A percentile compares a stretch with the other conserved stretches of the same genome.
These are phyloP conservation scores for Lithosia quadra DNA, from an alignment of 2,888 invertebrate species.

Conservation along the genomic window DNA sequence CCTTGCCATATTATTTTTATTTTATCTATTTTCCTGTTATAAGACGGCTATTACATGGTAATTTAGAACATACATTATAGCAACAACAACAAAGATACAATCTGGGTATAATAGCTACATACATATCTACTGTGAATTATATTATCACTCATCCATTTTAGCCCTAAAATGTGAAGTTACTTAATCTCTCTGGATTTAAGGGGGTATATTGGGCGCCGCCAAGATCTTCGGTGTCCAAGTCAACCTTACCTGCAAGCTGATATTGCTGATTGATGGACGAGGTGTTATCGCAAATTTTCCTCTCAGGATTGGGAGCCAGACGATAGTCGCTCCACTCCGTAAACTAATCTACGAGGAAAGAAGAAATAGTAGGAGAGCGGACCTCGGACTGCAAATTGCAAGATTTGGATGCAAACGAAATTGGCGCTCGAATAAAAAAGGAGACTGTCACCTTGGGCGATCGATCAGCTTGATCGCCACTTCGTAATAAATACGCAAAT, in stretches of 20 bases:
- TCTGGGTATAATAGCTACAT: not conserved
- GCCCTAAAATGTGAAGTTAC: too few species aligned
- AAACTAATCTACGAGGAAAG: too few species aligned
- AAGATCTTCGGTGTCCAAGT: not conserved
- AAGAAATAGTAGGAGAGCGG: not conserved
- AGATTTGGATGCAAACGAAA: too few species aligned
- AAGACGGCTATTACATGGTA: not conserved
- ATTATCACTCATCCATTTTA: not conserved
- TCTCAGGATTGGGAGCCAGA: too few species aligned
- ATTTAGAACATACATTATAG: not conserved
- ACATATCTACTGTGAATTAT: not conserved
- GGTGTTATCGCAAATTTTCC: too few species aligned
- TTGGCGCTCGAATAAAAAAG: not conserved
- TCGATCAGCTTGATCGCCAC: not conserved
- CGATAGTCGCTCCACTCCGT: too few species aligned
- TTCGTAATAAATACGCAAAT: not conserved
- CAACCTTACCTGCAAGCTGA: not conserved
- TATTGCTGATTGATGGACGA: not conserved
- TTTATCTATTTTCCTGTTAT: slow-evolving; percentile 4
- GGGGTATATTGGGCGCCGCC: not conserved
- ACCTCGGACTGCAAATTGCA: too few species aligned
- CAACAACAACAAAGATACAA: not conserved
- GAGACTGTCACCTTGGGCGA: not conserved
- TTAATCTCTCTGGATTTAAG: not conserved
- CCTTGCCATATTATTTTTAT: not conserved